Evolutionary conservation across 2,888 invertebrate species (phyloP), one percentile per base, ranked within the genome.

Genomic region (Lasioglossum morio): DNA sequence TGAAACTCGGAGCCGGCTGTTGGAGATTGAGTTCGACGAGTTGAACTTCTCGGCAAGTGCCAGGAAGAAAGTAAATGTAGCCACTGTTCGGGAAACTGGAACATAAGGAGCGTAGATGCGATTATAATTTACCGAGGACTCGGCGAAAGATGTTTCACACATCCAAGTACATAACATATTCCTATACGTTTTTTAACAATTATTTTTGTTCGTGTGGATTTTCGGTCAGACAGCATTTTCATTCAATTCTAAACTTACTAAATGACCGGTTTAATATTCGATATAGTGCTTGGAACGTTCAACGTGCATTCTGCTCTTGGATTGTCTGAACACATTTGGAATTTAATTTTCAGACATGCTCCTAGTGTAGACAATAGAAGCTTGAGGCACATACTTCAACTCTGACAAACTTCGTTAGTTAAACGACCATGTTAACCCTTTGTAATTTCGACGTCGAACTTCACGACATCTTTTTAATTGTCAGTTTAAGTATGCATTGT

Each of bases 11-110:
- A 40, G 5, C 40, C 66, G 37, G 69, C 46, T 70, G 72, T 7
- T 43, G 40, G 43, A 73, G 48, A 72, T 73, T 30, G 34, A n/a
- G 46, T 63, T 72, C 63, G 63, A 66, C n/a, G n/a, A 72, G 66
- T 10, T 10, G 69, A 69, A 69, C 37, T 37, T 69, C 10, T 23
- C 37, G 69, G 4, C 1, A 37, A 37, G 69, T n/a, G 37, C 23
- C 40, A n/a, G 23, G 23, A 69, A 23, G 23, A 69, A 69, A 19
- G 69, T 40, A 34, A 66, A 66, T 23, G 34, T 19, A 34, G 66
- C 60, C 34, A 19, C 30, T 7, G 34, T 34, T 8, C 19, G 27
- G 14, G 63, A 63, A 30, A 63, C 16, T 63, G 30, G 63, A 30
- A 63, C 63, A 27, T 63, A 16, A 30, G 30, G 30, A 7, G 63